These are phyloP conservation scores for Saccostrea cuccullata DNA, from an alignment of 1,140 invertebrate genomes.

Conservation along the genomic window DNA sequence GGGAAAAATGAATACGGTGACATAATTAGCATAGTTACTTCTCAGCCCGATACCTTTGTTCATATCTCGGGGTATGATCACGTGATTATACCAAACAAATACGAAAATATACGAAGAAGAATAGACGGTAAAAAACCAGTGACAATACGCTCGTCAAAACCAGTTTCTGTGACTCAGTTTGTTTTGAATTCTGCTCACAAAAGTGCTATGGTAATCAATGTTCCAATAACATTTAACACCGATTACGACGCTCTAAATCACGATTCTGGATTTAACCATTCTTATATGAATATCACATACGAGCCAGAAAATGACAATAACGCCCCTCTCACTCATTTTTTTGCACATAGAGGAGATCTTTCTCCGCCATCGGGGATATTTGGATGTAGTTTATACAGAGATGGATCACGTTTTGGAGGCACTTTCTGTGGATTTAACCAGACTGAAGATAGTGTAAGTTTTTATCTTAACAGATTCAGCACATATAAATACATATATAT, in stretches of 20 bases:
- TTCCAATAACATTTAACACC: not conserved
- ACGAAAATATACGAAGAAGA: not conserved
- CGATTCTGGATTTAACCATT: not conserved
- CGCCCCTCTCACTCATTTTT: not conserved
- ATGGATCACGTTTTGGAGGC: not conserved
- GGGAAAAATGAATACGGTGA: not conserved
- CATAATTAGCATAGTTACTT: not conserved
- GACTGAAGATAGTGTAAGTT: not conserved
- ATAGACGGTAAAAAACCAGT: not conserved
- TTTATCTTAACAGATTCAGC: not conserved
- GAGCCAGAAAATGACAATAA: not conserved
- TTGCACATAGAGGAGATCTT: not conserved
- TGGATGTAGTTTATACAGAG: not conserved
- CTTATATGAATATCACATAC: not conserved
- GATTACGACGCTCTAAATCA: not conserved
- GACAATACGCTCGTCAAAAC: not conserved
- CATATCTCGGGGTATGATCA: not conserved
- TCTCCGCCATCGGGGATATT: not conserved
- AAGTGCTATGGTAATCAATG: not conserved
- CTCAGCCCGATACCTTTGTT: not conserved
- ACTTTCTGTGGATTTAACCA: not conserved
- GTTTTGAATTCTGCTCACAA: not conserved
- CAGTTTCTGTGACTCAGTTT: conserved; percentile 9
- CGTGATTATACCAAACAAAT: not conserved
- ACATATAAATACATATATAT: too few relatives aligned